These are phyloP conservation scores for Latheticus oryzae DNA, from an alignment of 2,888 invertebrate species.

Conservation along the genomic window DNA sequence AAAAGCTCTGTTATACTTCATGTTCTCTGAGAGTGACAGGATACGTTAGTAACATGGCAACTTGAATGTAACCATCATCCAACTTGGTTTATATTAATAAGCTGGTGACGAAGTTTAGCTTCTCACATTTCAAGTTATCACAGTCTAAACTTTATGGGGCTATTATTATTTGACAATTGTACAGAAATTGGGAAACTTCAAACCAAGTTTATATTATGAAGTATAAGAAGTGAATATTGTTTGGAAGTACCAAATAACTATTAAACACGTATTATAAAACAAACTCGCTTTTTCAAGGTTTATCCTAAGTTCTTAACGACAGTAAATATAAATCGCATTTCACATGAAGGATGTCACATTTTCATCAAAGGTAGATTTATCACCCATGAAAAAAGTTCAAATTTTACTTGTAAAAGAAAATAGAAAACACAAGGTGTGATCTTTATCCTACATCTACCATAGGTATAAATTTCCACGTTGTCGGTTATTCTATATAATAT, in stretches of 20 bases:
- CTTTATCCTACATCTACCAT: slow-evolving; percentile 24
- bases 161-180: slow-evolving; percentile 10
- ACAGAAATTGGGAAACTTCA: not conserved
- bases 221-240: slow-evolving; percentile 2
- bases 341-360: slow-evolving; percentile 16
- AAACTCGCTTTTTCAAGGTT: too few relatives aligned
- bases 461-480: slow-evolving; percentile 35
- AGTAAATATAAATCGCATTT: slow-evolving; percentile 29
- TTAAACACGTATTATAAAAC: too few relatives aligned
- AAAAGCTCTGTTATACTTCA: slow-evolving; percentile 14
- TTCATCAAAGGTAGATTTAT: slow-evolving; percentile 30
- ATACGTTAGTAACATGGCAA: slow-evolving; percentile 16
- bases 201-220: not conserved
- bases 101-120: slow-evolving; percentile 12
- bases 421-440: slow-evolving; percentile 18
- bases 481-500: slow-evolving; percentile 41
- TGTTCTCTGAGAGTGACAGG: slow-evolving; percentile 18
- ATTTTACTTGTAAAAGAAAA: slow-evolving; percentile 8
- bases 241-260: too few relatives aligned
- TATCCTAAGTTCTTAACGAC: too few relatives aligned
- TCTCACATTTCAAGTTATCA: slow-evolving; percentile 24
- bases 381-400: slow-evolving; percentile 6
- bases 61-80: slow-evolving; percentile 16
- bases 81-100: slow-evolving; percentile 25
- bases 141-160: slow-evolving; percentile 6